Evolutionary conservation across 2,113 vertebrate genomes (phyloP).

Genomic region (Daphoenositta chrysoptera): DNA sequence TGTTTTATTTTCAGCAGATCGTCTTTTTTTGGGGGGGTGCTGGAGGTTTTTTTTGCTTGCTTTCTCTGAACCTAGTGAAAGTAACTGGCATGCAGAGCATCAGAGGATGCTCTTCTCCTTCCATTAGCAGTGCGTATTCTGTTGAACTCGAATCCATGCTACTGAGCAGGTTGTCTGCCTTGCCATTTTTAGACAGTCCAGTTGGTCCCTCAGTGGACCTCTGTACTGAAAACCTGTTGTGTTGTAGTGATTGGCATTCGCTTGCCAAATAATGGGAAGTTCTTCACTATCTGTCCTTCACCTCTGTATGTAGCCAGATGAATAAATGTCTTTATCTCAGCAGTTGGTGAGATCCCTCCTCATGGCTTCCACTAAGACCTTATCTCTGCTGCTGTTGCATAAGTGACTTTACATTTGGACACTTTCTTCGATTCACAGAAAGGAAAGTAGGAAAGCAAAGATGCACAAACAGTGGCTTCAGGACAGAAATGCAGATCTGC

Average conservation of each 20-base stretch:
- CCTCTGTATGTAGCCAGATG: not conserved
- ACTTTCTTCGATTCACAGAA: fast-evolving
- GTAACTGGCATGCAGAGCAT: not conserved
- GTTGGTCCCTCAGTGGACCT: not conserved
- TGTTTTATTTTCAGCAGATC: not conserved
- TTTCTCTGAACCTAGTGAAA: not conserved
- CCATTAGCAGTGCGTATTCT: not conserved
- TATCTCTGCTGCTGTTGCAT: not conserved
- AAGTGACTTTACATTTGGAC: not conserved
- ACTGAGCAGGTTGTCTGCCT: not conserved
- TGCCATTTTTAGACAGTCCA: not conserved
- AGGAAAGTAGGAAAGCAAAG: not conserved
- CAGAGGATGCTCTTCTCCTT: not conserved
- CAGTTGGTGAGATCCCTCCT: not conserved
- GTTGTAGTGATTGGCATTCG: not conserved
- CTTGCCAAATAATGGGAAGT: not conserved
- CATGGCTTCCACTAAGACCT: not conserved
- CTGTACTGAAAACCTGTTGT: not conserved
- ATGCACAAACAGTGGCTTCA: not conserved
- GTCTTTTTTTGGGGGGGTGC: not conserved
- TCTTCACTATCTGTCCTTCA: not conserved
- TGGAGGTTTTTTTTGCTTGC: not conserved
- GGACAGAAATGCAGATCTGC: not conserved
- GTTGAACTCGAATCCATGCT: not conserved
- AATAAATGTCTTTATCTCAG: not conserved